Evolutionary conservation across 2,797 vertebrate genomes (phyloP).

Genomic region (Erithacus rubecula): DNA sequence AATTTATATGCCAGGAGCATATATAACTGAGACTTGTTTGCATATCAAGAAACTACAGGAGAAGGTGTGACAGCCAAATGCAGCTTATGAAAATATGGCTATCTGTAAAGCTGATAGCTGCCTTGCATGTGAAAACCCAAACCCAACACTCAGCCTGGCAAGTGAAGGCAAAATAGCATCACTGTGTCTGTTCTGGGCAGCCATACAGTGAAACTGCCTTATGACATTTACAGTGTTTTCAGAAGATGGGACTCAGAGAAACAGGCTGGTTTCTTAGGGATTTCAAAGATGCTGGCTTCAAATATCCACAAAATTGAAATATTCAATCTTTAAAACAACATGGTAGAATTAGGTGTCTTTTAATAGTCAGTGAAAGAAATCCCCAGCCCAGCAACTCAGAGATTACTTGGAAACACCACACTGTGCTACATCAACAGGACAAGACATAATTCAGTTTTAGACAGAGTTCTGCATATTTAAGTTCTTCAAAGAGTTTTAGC

Average conservation of each 20-base stretch:
- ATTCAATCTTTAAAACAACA: not conserved
- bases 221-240: not conserved
- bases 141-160: conserved; percentile 27
- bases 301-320: not conserved
- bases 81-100: conserved; percentile 54
- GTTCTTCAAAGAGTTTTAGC: not conserved
- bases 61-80: conserved; percentile 55
- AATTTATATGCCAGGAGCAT: conserved; percentile 35
- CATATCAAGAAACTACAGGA: conserved; percentile 58
- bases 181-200: conserved; percentile 33
- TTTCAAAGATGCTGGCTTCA: not conserved
- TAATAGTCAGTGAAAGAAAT: not conserved
- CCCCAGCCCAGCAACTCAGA: not conserved
- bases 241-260: not conserved
- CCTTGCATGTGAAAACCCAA: conserved; percentile 7
- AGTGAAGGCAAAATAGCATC: conserved; percentile 36
- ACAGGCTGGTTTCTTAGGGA: not conserved
- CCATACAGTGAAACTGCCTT: not conserved
- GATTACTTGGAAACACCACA: not conserved
- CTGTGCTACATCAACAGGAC: not conserved
- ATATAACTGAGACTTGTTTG: conserved; percentile 38
- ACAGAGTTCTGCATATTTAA: not conserved
- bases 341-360: not conserved
- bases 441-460: not conserved
- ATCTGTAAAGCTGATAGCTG: conserved; percentile 30